Evolutionary conservation across 1,140 invertebrate genomes (phyloP), one percentile per base, ranked within the genome.

Genomic region (Musca domestica): DNA sequence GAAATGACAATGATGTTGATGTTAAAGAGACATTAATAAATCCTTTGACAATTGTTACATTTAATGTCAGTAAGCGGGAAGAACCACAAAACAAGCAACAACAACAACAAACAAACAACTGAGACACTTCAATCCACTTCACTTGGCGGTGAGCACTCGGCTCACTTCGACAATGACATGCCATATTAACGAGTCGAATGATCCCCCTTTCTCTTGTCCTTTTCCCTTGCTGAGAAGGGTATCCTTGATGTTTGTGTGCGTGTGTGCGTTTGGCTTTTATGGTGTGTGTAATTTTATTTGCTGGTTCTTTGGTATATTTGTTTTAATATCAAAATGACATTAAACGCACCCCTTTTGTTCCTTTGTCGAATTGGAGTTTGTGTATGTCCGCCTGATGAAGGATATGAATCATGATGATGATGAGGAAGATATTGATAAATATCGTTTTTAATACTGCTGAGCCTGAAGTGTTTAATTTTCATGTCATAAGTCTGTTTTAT

Each of bases 1-100:
- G 12, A 5, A 41, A 41, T 19, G 30, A 41, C 1, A 15, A 23
- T 61, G 56, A 20, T 34, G 27, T 34, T 61, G 46, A 30, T 48
- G 64, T 65, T 19, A 46, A 30, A 48, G 25, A 46, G 47, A 34
- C 46, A 61, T 72, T 79, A 79, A 79, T 79, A 79, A 79, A 79
- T 79, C 77, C 75, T 71, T 74, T 79, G 77, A 79, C 77, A 79
- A 79, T 79, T 79, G 77, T 73, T 79, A 76, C 75, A 77, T 79
- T 61, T 79, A 79, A 79, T 79, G 77, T 79, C 77, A 79, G 77
- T 79, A 79, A 79, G 76, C 76, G 46, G n/a, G n/a, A n/a, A 64
- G 30, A 23, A 61, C 56, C 56, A 61, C 56, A 61, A 41, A 41
- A 41, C 34, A 41, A 41, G 34, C 34, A 41, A 61, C 56, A 61